These are phyloP conservation scores for Thymelicus lineola DNA, from an alignment of 2,888 invertebrate species.

Conservation along the genomic window DNA sequence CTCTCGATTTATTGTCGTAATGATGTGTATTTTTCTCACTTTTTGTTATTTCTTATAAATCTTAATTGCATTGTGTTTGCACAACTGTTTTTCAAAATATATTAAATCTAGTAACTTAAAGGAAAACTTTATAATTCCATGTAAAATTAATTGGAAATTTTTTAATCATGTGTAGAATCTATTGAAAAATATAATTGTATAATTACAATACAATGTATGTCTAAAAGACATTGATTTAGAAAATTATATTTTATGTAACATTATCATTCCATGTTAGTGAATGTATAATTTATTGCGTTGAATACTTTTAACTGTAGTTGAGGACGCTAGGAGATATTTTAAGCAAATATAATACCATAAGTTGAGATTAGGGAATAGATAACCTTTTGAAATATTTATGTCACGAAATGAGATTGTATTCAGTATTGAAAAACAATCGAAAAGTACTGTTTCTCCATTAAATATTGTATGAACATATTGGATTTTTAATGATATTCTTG, in stretches of 20 bases:
- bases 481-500: neutral
- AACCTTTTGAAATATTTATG: neutral
- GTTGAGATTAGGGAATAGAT: slow-evolving; percentile 25
- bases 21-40: neutral
- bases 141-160: no score
- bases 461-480: neutral
- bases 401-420: neutral
- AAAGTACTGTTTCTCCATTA: neutral
- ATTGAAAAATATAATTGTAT: neutral
- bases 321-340: slow-evolving; percentile 30
- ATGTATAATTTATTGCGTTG: slow-evolving; percentile 29
- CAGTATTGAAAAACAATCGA: neutral
- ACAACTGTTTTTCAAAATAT: no score
- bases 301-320: slow-evolving; percentile 24
- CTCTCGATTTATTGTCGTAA: neutral
- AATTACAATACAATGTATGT: neutral
- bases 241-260: slow-evolving; percentile 19
- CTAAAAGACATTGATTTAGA: neutral
- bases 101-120: no score
- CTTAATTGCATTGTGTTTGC: slow-evolving; percentile 13
- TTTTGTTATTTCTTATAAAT: neutral
- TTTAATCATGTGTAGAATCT: neutral
- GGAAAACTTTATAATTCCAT: no score
- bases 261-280: slow-evolving; percentile 35
- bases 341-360: slow-evolving; percentile 6